These are phyloP conservation scores for Fundulus diaphanus DNA, from an alignment of 2,797 vertebrate genomes.

Conservation along the genomic window DNA sequence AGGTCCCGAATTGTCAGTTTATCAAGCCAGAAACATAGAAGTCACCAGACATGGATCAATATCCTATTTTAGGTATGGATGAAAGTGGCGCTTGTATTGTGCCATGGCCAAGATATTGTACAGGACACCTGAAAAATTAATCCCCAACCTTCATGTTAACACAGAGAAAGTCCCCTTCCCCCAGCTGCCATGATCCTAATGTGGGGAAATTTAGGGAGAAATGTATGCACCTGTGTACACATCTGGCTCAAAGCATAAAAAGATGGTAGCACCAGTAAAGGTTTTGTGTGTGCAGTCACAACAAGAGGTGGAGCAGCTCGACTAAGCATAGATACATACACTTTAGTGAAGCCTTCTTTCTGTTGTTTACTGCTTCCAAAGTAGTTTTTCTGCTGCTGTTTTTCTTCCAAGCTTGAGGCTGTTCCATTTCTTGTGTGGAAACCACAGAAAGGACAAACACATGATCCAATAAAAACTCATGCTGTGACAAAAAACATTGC, in stretches of 20 bases:
- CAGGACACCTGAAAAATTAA: too few relatives aligned
- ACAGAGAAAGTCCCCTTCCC: constrained; percentile 16
- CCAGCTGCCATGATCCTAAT: constrained; percentile 3
- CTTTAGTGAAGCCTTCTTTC: constrained; percentile 21
- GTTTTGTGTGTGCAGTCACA: constrained; percentile 64
- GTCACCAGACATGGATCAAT: too few relatives aligned
- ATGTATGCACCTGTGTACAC: constrained; percentile 35
- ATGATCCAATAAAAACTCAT: not conserved
- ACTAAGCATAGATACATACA: constrained; percentile 13
- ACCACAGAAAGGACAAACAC: constrained; percentile 50
- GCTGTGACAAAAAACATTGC: not conserved
- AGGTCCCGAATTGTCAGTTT: too few relatives aligned
- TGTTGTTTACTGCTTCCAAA: constrained; percentile 31
- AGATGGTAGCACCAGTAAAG: constrained; percentile 55
- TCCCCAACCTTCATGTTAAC: constrained; percentile 35
- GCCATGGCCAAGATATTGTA: too few relatives aligned
- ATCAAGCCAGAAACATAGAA: too few relatives aligned
- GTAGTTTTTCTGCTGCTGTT: constrained; percentile 63
- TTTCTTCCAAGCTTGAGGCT: constrained; percentile 40
- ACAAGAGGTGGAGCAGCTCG: constrained; percentile 39
- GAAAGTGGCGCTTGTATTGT: too few relatives aligned
- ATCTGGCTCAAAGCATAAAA: constrained; percentile 53
- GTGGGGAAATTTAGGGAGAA: constrained; percentile 2
- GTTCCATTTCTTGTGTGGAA: constrained; percentile 43
- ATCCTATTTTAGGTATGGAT: too few relatives aligned